Evolutionary conservation across 2,113 vertebrate species (phyloP), one percentile per base, ranked within the genome.

Genomic region (Seriola aureovittata): DNA sequence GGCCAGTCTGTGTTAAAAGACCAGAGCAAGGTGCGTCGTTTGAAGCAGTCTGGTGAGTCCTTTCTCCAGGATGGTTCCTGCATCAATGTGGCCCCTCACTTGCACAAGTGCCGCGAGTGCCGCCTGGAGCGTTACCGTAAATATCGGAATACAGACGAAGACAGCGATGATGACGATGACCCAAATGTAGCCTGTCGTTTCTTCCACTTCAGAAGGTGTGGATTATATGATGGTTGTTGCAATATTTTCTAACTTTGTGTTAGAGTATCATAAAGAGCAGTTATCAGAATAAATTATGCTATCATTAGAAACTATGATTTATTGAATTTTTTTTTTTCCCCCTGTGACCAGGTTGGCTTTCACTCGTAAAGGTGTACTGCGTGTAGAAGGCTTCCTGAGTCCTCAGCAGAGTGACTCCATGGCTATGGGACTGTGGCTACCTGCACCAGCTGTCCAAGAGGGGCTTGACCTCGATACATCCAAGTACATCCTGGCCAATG

Each of bases 1-100:
- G 98, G 97, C 82, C 98, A 98, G 85, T 99, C 98, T 21, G 95
- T 99, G 75, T 95, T 99, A 79, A 99, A 99, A 93, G 98, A 99
- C 84, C 95, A 97, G 91, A 97, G 96, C 86, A 99, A 99, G 90
- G 98, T 99, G 77, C 97, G 98, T 71, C 97, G 98, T 88, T 93
- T 99, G 88, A 99, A 99, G 91, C 98, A 98, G 93, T 99, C 98
- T 3, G 98, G 98, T 44, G 98, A 99, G 90, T 97, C 98, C 32
- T 99, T 99, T 92, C 96, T 99, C 57, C 98, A 99, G 90, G 98
- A 99, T 65, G 98, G 98, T 50, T 99, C 98, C 21, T 99, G 98
- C 89, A 99, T 99, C 93, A 99, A 98, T 1, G 98, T 99, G 63
- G 98, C 98, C 4, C 98, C 98, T 65, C 98, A 99, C 90, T 94